Base-by-base conservation (phyloP, 2,888 invertebrate genomes). In the Thyatira batis region DNA sequence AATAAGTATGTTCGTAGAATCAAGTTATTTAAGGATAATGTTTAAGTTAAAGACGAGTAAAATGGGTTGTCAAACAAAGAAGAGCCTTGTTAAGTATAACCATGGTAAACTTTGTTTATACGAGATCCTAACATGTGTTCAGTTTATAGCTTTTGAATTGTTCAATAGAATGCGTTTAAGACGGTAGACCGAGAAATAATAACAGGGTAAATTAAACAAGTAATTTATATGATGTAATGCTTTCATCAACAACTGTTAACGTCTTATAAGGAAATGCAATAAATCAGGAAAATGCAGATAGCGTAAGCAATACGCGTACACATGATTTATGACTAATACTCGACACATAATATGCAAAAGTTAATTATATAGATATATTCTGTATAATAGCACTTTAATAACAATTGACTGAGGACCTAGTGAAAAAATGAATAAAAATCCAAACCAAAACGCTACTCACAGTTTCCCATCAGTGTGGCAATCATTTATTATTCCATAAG, bases 401-500 rank as follows among this genome's bases (percentile, higher is more conserved):
- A n/a, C n/a, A n/a, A n/a, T n/a, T n/a, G n/a, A n/a, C n/a, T n/a
- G n/a, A n/a, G n/a, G n/a, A n/a, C n/a, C n/a, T n/a, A n/a, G n/a
- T n/a, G n/a, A n/a, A n/a, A n/a, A n/a, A n/a, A n/a, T n/a, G n/a
- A n/a, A n/a, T n/a, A n/a, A n/a, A 3, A 28, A 20, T 45, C n/a
- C 21, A 50, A 51, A 45, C 39, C 39, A 49, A 27, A 9, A 44
- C 20, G 13, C 13, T 66, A 89, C 91, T 87, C 65, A 92, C 91
- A 92, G 77, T 90, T 90, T 83, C 91, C 91, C 91, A 92, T 92
- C 78, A 81, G 87, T 83, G 71, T 65, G 64, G 73, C 73, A 69
- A 76, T 78, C 85, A 85, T 85, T 76, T 79, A 85, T 75, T 72
- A 84, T 73, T 73, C 79, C 80, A 79, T 76, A 63, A 67, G 64